A percentile compares a stretch with the other conserved stretches of the same genome.
phyloP scores from a whole-genome alignment of 1,140 invertebrate genomes.

The Amphibalanus amphitrite region DNA sequence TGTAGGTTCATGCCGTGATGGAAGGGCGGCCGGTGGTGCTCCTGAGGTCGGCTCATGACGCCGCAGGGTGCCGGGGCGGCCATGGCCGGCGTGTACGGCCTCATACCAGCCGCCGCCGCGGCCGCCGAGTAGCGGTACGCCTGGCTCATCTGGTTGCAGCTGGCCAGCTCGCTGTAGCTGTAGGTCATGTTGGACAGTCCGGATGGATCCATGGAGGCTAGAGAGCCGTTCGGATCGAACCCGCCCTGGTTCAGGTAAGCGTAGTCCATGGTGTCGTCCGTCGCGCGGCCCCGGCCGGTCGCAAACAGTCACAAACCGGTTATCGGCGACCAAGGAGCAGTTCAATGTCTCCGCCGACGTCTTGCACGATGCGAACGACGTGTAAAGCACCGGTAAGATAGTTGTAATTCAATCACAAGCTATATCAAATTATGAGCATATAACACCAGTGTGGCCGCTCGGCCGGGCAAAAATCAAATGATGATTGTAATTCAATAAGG shows the following conservation, averaged over 20 bases:
- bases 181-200: constrained; percentile 25
- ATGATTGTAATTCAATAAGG: constrained; percentile 5
- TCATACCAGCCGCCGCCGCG: constrained; percentile 8
- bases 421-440: constrained; percentile 4
- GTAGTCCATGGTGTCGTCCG: constrained; percentile 18
- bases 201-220: constrained; percentile 26
- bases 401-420: constrained; percentile 4
- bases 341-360: neutral
- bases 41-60: constrained; percentile 10
- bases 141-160: constrained; percentile 26
- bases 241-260: constrained; percentile 21
- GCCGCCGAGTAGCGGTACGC: constrained; percentile 16
- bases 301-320: neutral
- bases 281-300: neutral
- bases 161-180: constrained; percentile 26
- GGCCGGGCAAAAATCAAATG: constrained; percentile 5
- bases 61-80: constrained; percentile 7
- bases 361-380: neutral
- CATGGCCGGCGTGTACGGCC: neutral
- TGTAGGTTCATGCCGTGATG: constrained; percentile 12
- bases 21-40: constrained; percentile 8
- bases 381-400: neutral
- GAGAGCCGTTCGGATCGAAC: constrained; percentile 19
- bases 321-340: neutral
- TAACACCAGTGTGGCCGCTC: neutral